These are phyloP conservation scores for Drosophila histrio DNA, from an alignment of 2,888 invertebrate genomes.

Conservation along the genomic window DNA sequence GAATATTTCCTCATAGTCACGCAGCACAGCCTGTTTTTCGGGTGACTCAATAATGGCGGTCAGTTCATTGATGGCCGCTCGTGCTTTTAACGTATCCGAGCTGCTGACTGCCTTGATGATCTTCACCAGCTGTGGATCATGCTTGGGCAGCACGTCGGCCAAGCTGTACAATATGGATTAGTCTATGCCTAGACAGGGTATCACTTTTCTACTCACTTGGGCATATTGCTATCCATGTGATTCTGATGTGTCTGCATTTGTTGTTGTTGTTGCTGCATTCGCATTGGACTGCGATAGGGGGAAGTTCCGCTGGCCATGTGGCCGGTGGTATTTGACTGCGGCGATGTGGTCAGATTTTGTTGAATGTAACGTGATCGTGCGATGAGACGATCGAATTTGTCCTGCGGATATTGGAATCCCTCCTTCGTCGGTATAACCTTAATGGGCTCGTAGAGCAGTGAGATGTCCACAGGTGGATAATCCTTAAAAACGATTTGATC, in stretches of 20 bases:
- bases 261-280: slow-evolving; percentile 58
- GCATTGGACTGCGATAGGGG: slow-evolving; percentile 81
- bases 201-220: slow-evolving; percentile 69
- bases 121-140: slow-evolving; percentile 84
- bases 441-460: slow-evolving; percentile 85
- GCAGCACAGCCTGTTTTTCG: slow-evolving; percentile 84
- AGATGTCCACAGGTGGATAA: slow-evolving; percentile 80
- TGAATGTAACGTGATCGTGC: slow-evolving; percentile 78
- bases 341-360: slow-evolving; percentile 72
- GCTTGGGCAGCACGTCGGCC: slow-evolving; percentile 82
- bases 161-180: slow-evolving; percentile 63
- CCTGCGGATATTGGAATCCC: slow-evolving; percentile 84
- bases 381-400: slow-evolving; percentile 81
- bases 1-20: slow-evolving; percentile 84
- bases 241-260: slow-evolving; percentile 43
- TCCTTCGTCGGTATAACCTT: slow-evolving; percentile 85
- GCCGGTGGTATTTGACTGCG: slow-evolving; percentile 59
- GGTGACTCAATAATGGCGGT: slow-evolving; percentile 83
- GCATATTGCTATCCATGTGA: slow-evolving; percentile 52
- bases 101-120: slow-evolving; percentile 87
- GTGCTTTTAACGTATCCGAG: slow-evolving; percentile 86
- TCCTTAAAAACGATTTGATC: slow-evolving; percentile 84
- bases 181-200: not conserved
- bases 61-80: slow-evolving; percentile 84
- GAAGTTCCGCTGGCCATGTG: slow-evolving; percentile 61